Evolutionary conservation across 1,140 invertebrate species (phyloP).

Genomic region (Calephelis nemesis): DNA sequence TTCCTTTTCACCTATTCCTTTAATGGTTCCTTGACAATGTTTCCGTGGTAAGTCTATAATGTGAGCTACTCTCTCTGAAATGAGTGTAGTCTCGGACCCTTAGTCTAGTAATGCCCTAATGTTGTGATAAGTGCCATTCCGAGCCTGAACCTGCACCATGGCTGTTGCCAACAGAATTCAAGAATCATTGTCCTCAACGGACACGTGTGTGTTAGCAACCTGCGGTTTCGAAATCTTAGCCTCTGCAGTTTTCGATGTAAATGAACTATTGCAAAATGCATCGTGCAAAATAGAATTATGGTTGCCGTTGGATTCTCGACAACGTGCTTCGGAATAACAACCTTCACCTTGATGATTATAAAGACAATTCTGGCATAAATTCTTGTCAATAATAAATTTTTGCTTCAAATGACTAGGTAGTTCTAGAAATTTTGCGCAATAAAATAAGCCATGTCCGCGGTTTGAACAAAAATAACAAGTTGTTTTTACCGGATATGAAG

Average conservation of each 20-base stretch:
- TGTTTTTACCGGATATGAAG: too few relatives aligned
- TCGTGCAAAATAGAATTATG: conserved; percentile 16
- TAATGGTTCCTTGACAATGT: conserved; percentile 21
- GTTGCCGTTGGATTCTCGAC: conserved; percentile 17
- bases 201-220: not conserved
- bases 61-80: conserved; percentile 34
- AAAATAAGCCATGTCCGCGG: too few relatives aligned
- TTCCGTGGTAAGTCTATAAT: conserved; percentile 24
- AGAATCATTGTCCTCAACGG: not conserved
- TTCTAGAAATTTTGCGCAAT: conserved; percentile 17
- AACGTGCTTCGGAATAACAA: not conserved
- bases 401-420: not conserved
- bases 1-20: conserved; percentile 24
- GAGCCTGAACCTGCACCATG: conserved; percentile 9
- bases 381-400: conserved; percentile 19
- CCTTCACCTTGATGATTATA: conserved; percentile 14
- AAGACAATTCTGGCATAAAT: conserved; percentile 15
- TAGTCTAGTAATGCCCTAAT: conserved; percentile 37
- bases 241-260: conserved; percentile 6
- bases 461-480: too few relatives aligned
- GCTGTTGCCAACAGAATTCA: conserved; percentile 21
- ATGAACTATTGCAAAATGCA: conserved; percentile 19
- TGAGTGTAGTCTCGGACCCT: conserved; percentile 35
- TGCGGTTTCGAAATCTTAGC: not conserved
- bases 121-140: conserved; percentile 23